Evolutionary conservation across 2,888 invertebrate species (phyloP).

Genomic region (Caenorhabditis sulstoni): DNA sequence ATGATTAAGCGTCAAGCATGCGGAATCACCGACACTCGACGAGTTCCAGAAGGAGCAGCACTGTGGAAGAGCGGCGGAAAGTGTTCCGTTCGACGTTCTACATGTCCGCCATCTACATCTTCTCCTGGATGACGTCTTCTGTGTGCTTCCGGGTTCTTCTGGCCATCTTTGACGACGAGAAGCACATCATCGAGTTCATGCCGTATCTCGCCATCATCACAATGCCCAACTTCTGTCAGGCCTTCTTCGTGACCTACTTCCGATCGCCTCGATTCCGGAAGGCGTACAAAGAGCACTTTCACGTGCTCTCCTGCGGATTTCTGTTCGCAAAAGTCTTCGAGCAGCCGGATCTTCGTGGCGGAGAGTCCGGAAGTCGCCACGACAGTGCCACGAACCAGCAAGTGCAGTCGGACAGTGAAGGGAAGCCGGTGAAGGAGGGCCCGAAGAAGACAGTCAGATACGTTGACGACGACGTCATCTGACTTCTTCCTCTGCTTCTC

Average conservation of each 20-base stretch:
- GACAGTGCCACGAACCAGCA: slow-evolving; percentile 44
- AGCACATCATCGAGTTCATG: slow-evolving; percentile 30
- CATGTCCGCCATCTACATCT: slow-evolving; percentile 18
- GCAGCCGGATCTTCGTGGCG: slow-evolving; percentile 23
- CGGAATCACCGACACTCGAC: slow-evolving; percentile 32
- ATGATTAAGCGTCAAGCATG: slow-evolving; percentile 39
- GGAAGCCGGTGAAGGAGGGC: background rate
- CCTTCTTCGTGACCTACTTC: slow-evolving; percentile 46
- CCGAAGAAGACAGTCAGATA: slow-evolving; percentile 37
- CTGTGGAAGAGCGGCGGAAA: slow-evolving; percentile 34
- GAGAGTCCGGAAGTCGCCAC: slow-evolving; percentile 40
- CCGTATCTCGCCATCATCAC: slow-evolving; percentile 43
- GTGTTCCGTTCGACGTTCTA: slow-evolving; percentile 16
- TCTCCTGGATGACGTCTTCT: slow-evolving; percentile 49
- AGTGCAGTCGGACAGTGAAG: background rate
- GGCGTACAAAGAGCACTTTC: slow-evolving; percentile 48
- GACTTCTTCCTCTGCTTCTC: background rate
- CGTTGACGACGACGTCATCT: slow-evolving; percentile 26
- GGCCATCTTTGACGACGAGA: slow-evolving; percentile 24
- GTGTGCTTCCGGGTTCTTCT: slow-evolving; percentile 21
- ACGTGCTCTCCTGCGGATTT: slow-evolving; percentile 36
- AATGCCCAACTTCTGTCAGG: slow-evolving; percentile 51
- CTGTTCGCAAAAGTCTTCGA: slow-evolving; percentile 22
- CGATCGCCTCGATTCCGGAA: slow-evolving; percentile 47
- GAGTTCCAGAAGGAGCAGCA: slow-evolving; percentile 27